Percentiles rank a stretch among this genome's conserved stretches.
These are phyloP conservation scores for Lysiphlebus fabarum DNA, from an alignment of 1,140 invertebrate species.

Conservation along the genomic window DNA sequence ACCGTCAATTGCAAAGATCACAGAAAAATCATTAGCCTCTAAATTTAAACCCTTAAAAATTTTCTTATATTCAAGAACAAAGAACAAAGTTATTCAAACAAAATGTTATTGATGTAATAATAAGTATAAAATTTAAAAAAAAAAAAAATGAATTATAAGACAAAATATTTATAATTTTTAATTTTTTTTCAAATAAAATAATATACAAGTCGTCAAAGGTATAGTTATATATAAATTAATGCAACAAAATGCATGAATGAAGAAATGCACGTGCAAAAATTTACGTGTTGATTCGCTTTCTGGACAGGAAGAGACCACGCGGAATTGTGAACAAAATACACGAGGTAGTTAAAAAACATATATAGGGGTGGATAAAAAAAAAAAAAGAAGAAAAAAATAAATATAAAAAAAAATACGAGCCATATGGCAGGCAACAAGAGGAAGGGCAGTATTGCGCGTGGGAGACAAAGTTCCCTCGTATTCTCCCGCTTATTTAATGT, in stretches of 20 bases:
- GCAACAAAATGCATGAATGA: background rate
- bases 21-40: background rate
- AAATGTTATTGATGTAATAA: background rate
- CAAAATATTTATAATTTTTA: too few species aligned
- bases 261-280: constrained; percentile 7
- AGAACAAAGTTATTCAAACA: too few species aligned
- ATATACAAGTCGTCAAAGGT: too few species aligned
- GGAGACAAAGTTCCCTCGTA: constrained; percentile 39
- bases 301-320: constrained; percentile 20
- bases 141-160: background rate
- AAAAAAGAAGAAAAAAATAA: constrained; percentile 30
- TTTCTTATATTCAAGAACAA: too few species aligned
- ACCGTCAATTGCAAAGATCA: constrained; percentile 3
- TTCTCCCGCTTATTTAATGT: constrained; percentile 33
- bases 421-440: constrained; percentile 47
- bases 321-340: background rate
- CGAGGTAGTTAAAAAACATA: background rate
- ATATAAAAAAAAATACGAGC: constrained; percentile 39
- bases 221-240: too few species aligned
- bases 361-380: constrained; percentile 41
- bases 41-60: too few species aligned
- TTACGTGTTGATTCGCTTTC: constrained; percentile 19
- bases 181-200: too few species aligned
- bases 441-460: constrained; percentile 37
- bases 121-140: background rate